Evolutionary conservation across 2,888 invertebrate species (phyloP).

Genomic region (Uloborus plumipes): DNA sequence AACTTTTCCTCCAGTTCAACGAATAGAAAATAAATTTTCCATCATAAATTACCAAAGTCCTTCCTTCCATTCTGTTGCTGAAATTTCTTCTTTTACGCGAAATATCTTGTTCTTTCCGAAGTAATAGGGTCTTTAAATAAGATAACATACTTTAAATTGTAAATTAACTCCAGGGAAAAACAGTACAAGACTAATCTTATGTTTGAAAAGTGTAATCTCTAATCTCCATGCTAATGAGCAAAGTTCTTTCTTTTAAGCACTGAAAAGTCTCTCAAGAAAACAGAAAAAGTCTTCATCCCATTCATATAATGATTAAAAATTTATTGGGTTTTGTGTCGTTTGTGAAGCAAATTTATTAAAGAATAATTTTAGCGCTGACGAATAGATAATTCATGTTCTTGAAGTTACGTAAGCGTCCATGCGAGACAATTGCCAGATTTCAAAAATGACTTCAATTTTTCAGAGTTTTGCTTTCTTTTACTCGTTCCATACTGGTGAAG

Average conservation of each 20-base stretch:
- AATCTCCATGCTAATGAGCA: slow-evolving; percentile 46
- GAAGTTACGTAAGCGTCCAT: background rate
- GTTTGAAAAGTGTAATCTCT: slow-evolving; percentile 23
- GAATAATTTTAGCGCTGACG: slow-evolving; percentile 22
- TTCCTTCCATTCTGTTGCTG: too few relatives aligned
- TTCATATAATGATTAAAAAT: slow-evolving; percentile 38
- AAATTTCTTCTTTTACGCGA: too few relatives aligned
- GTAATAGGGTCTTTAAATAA: slow-evolving; percentile 21
- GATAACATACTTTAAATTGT: slow-evolving; percentile 53
- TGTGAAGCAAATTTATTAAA: slow-evolving; percentile 7
- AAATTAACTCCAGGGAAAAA: slow-evolving; percentile 45
- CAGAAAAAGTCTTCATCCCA: slow-evolving; percentile 9
- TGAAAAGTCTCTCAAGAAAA: slow-evolving; percentile 1
- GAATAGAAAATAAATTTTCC: too few relatives aligned
- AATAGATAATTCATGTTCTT: slow-evolving; percentile 30
- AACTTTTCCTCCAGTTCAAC: too few relatives aligned
- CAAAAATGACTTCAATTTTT: too few relatives aligned
- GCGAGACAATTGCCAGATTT: too few relatives aligned
- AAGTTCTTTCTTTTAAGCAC: slow-evolving; percentile 7
- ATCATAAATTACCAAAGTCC: too few relatives aligned
- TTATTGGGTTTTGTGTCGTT: slow-evolving; percentile 32
- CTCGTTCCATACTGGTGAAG: too few relatives aligned
- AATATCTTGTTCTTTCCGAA: too few relatives aligned
- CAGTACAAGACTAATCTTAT: slow-evolving; percentile 16
- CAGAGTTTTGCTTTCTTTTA: too few relatives aligned